Percentiles rank a stretch among this genome's conserved stretches.
phyloP scores from a whole-genome alignment of 2,797 vertebrate species.

The Xiphorhynchus erythropygius region DNA sequence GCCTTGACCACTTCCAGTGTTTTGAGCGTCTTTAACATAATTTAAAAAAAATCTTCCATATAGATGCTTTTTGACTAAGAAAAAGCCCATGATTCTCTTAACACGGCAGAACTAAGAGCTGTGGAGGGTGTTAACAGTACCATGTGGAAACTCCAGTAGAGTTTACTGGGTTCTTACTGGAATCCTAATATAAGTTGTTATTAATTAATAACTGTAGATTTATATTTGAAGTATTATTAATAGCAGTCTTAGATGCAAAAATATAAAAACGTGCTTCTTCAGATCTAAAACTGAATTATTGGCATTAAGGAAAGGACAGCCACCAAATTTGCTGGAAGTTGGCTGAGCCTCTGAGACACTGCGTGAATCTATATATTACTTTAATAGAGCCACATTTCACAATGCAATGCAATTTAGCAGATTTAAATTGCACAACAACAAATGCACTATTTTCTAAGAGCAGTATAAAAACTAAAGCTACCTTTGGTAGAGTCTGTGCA shows the following conservation, averaged over 20 bases:
- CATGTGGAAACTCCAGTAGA: background rate
- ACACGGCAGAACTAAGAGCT: background rate
- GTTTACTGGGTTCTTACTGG: background rate
- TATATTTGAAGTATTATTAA: background rate
- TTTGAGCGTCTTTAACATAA: background rate
- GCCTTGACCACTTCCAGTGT: background rate
- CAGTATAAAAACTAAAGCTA: constrained; percentile 26
- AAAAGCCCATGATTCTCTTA: background rate
- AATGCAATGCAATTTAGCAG: constrained; percentile 34
- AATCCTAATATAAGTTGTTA: background rate
- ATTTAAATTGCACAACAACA: constrained; percentile 60
- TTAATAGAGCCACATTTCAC: constrained; percentile 50
- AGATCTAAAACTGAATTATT: background rate
- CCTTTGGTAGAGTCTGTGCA: constrained; percentile 26
- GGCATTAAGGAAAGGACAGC: background rate
- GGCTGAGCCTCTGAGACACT: background rate
- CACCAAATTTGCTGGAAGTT: background rate
- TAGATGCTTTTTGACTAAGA: background rate
- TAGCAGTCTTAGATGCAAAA: background rate
- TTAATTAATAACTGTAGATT: background rate
- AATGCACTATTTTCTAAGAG: constrained; percentile 13
- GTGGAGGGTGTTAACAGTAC: background rate
- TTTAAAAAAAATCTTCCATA: background rate
- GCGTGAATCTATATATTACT: constrained; percentile 2
- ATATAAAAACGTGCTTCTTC: background rate